phyloP scores from a whole-genome alignment of 1,140 invertebrate genomes.

The Popillia japonica region DNA sequence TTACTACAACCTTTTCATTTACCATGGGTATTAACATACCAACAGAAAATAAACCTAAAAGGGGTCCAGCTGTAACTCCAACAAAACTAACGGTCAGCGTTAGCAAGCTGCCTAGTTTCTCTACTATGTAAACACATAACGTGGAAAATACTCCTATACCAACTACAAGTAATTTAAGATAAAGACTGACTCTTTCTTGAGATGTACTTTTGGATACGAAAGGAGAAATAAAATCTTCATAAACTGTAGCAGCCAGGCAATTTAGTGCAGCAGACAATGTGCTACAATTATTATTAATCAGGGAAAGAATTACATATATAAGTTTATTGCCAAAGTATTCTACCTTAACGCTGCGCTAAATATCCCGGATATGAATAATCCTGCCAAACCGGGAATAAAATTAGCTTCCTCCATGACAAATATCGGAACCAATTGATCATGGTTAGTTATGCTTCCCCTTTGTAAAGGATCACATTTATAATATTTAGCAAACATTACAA shows the following conservation, averaged over 20 bases:
- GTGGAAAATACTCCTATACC: conserved; percentile 67
- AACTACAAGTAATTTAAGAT: conserved; percentile 68
- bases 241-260: conserved; percentile 71
- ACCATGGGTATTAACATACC: conserved; percentile 75
- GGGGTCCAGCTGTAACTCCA: conserved; percentile 70
- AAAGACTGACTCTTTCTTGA: conserved; percentile 60
- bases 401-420: conserved; percentile 65
- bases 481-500: conserved; percentile 76
- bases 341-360: conserved; percentile 65
- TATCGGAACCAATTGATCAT: conserved; percentile 62
- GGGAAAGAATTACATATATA: no score
- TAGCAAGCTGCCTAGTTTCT: conserved; percentile 68
- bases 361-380: conserved; percentile 69
- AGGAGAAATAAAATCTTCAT: conserved; percentile 70
- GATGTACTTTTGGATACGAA: conserved; percentile 58
- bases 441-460: conserved; percentile 62
- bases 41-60: conserved; percentile 72
- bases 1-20: conserved; percentile 62
- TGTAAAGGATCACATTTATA: conserved; percentile 73
- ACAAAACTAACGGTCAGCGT: conserved; percentile 70
- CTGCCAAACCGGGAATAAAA: conserved; percentile 63
- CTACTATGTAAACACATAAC: conserved; percentile 69
- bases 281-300: conserved; percentile 56
- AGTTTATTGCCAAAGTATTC: no score
- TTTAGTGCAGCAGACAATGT: conserved; percentile 73